Conservation (phyloP, 2,888 invertebrate genomes). For the Coleophora deauratella region DNA sequence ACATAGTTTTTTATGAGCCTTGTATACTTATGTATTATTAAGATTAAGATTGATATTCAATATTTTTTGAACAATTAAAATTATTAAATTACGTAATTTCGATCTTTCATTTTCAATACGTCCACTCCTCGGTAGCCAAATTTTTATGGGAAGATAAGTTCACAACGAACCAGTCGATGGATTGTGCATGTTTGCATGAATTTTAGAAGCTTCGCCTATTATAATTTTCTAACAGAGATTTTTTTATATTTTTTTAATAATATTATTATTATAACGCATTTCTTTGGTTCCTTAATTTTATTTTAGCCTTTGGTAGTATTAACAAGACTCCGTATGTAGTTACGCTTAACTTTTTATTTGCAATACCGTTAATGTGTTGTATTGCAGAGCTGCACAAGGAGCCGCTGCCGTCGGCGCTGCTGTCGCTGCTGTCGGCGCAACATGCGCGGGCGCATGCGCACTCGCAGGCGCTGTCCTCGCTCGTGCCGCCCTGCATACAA, state of each 20-base stretch:
- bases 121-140: slow-evolving; percentile 28
- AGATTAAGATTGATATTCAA: slow-evolving; percentile 49
- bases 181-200: slow-evolving; percentile 73
- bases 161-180: slow-evolving; percentile 43
- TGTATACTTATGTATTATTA: slow-evolving; percentile 54
- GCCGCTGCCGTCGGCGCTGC: slow-evolving; percentile 57
- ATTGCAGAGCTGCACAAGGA: slow-evolving; percentile 66
- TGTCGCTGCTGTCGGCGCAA: slow-evolving; percentile 59
- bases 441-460: slow-evolving; percentile 27
- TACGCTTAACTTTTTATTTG: slow-evolving; percentile 59
- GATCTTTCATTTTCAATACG: slow-evolving; percentile 38
- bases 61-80: slow-evolving; percentile 68
- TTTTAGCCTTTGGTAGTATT: slow-evolving; percentile 72
- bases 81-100: slow-evolving; percentile 32
- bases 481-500: slow-evolving; percentile 43
- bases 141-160: slow-evolving; percentile 68
- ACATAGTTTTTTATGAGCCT: slow-evolving; percentile 53
- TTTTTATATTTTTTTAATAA: slow-evolving; percentile 38
- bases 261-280: slow-evolving; percentile 69
- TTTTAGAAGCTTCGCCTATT: slow-evolving; percentile 72
- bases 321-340: slow-evolving; percentile 65
- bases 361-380: slow-evolving; percentile 62
- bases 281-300: slow-evolving; percentile 74
- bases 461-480: slow-evolving; percentile 33
- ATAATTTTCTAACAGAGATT: slow-evolving; percentile 65